Conservation (phyloP, 1,140 invertebrate species). For the Sycophila sp. region DNA sequence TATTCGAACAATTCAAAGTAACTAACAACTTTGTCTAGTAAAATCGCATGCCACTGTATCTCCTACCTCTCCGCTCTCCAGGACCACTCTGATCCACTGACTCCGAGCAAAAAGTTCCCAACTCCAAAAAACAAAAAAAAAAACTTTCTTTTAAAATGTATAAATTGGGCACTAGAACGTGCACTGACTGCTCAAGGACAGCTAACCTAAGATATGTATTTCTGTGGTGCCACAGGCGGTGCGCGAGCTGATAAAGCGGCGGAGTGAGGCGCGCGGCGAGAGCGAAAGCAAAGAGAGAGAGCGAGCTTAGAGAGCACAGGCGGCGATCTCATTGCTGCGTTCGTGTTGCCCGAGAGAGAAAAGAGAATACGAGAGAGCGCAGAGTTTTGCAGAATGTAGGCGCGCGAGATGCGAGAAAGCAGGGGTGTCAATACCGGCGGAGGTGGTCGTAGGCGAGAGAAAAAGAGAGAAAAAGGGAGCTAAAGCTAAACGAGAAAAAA, state of each 20-base stretch:
- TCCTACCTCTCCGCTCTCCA: not conserved
- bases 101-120: not conserved
- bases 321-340: too few species aligned
- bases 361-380: too few species aligned
- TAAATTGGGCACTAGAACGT: constrained; percentile 45
- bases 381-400: too few species aligned
- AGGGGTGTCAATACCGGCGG: constrained; percentile 19
- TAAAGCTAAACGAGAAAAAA: constrained; percentile 5
- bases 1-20: too few species aligned
- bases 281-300: constrained; percentile 62
- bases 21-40: constrained; percentile 5
- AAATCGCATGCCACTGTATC: not conserved
- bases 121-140: not conserved
- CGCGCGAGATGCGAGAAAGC: too few species aligned
- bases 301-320: constrained; percentile 61
- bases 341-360: too few species aligned
- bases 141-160: too few species aligned
- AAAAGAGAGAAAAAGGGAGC: constrained; percentile 14
- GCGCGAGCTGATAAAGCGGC: constrained; percentile 65
- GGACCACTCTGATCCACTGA: too few species aligned
- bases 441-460: constrained; percentile 28
- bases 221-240: constrained; percentile 69
- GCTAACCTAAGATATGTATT: constrained; percentile 59
- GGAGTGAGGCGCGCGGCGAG: constrained; percentile 58
- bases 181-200: constrained; percentile 46